Evolutionary conservation across 2,113 vertebrate species (phyloP).

Genomic region (Boulengeromyrus knoepffleri): DNA sequence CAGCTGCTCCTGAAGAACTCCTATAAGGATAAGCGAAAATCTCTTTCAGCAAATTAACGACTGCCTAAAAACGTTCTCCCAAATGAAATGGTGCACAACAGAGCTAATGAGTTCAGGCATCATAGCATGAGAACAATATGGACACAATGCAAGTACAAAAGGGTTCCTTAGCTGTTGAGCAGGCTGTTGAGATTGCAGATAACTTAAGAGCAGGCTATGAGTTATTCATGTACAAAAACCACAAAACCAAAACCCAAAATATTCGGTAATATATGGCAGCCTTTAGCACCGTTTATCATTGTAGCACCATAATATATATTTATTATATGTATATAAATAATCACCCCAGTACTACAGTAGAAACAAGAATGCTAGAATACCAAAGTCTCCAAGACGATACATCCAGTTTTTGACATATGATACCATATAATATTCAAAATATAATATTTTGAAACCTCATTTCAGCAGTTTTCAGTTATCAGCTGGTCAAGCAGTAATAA

Average conservation of each 20-base stretch:
- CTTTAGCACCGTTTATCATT: not conserved
- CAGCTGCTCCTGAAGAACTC: not conserved
- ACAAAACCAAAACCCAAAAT: not conserved
- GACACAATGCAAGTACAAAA: not conserved
- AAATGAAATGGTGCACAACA: not conserved
- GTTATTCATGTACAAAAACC: not conserved
- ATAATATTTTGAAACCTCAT: not conserved
- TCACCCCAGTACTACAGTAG: not conserved
- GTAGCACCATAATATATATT: not conserved
- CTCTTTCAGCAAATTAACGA: not conserved
- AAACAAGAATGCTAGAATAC: not conserved
- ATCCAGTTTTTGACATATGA: not conserved
- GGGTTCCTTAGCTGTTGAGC: not conserved
- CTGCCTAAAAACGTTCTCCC: not conserved
- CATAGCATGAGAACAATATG: not conserved
- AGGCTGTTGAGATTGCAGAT: not conserved
- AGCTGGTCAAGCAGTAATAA: not conserved
- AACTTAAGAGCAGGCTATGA: not conserved
- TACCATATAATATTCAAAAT: too few species aligned
- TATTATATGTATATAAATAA: not conserved
- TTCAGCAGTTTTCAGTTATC: not conserved
- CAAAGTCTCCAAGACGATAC: not conserved
- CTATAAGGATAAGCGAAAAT: not conserved
- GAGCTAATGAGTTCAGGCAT: not conserved
- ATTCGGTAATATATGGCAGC: not conserved